These are phyloP conservation scores for Lasioglossum calceatum DNA, from an alignment of 2,888 invertebrate species.

Conservation along the genomic window DNA sequence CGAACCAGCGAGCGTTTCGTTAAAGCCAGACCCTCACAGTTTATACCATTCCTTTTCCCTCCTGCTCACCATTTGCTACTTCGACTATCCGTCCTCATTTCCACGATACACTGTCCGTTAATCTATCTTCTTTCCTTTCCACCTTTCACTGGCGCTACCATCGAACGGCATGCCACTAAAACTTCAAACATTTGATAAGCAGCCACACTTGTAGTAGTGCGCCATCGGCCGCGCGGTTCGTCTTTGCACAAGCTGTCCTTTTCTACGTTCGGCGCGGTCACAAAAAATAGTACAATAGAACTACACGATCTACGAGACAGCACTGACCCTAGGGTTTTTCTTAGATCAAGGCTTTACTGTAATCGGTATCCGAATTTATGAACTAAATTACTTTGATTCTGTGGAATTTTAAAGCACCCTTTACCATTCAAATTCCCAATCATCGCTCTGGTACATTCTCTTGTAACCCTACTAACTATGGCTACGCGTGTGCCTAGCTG, in stretches of 20 bases:
- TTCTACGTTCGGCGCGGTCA: too few species aligned
- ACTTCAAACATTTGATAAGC: slow-evolving; percentile 10
- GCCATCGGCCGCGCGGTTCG: too few species aligned
- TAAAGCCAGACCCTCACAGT: slow-evolving; percentile 39
- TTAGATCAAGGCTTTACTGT: too few species aligned
- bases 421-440: background rate
- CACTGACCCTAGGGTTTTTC: too few species aligned
- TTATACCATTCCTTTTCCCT: slow-evolving; percentile 20
- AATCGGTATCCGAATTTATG: too few species aligned
- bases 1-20: slow-evolving; percentile 49
- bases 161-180: background rate
- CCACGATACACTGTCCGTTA: slow-evolving; percentile 6
- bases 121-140: background rate
- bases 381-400: too few species aligned
- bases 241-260: too few species aligned
- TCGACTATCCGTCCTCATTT: slow-evolving; percentile 25
- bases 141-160: background rate
- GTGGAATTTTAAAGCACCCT: background rate
- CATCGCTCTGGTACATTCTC: background rate
- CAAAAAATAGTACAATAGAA: too few species aligned
- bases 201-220: background rate
- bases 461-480: background rate
- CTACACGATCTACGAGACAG: too few species aligned
- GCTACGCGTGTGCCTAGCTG: background rate
- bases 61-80: background rate